These are phyloP conservation scores for Cettia cetti DNA, from an alignment of 2,113 vertebrate species.

Conservation along the genomic window DNA sequence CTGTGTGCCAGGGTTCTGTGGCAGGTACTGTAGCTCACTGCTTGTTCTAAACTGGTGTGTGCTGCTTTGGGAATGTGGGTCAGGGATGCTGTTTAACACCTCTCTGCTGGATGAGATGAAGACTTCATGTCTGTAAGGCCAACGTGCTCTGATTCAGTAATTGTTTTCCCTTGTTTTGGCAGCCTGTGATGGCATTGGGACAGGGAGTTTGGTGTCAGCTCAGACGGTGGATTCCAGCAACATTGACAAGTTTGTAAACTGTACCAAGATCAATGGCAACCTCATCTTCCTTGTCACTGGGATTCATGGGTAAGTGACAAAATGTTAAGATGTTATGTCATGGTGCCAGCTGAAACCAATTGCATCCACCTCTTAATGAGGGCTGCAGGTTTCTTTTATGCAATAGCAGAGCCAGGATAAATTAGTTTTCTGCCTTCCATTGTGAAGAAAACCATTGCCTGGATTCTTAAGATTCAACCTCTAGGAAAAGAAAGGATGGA, in stretches of 20 bases:
- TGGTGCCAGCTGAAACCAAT: neutral
- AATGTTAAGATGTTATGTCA: neutral
- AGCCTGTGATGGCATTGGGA: conserved; percentile 97
- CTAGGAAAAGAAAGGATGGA: neutral
- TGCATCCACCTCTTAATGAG: neutral
- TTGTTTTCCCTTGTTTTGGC: conserved; percentile 17
- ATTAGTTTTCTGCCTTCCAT: neutral
- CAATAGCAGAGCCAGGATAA: neutral
- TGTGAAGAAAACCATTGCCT: neutral
- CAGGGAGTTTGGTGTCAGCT: conserved; percentile 86
- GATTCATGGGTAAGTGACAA: conserved; percentile 89
- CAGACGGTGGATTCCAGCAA: conserved; percentile 98
- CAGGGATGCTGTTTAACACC: neutral
- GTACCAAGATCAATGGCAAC: conserved; percentile 99
- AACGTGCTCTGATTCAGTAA: neutral
- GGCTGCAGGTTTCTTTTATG: neutral
- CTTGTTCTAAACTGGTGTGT: neutral
- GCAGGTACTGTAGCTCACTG: neutral
- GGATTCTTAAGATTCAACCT: neutral
- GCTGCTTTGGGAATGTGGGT: neutral
- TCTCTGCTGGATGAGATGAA: neutral
- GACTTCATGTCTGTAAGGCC: neutral
- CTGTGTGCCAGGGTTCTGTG: neutral
- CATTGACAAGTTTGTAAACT: conserved; percentile 95
- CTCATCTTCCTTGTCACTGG: conserved; percentile 97